These are phyloP conservation scores for Columba livia DNA, from an alignment of 2,113 vertebrate species.

Conservation along the genomic window DNA sequence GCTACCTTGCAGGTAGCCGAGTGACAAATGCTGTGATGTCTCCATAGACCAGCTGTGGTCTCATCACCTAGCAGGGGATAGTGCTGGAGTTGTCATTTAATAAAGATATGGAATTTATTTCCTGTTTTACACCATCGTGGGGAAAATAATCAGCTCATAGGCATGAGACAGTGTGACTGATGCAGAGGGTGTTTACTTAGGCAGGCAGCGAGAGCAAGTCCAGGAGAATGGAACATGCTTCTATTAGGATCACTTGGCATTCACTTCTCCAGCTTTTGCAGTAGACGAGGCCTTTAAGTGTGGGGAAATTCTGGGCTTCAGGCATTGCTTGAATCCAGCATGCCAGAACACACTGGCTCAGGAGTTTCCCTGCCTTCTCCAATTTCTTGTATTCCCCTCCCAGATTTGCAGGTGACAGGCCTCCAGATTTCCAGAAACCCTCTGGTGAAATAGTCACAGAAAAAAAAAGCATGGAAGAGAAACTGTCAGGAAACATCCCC, in stretches of 20 bases:
- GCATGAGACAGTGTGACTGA: background rate
- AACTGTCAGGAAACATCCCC: background rate
- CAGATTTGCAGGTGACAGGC: background rate
- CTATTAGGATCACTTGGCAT: background rate
- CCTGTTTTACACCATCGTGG: background rate
- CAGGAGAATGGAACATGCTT: background rate
- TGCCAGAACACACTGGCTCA: background rate
- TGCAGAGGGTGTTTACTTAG: conserved; percentile 1
- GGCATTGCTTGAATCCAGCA: background rate
- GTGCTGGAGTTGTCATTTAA: background rate
- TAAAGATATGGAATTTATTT: background rate
- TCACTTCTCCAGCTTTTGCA: background rate
- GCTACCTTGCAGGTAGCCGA: background rate
- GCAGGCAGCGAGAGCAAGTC: background rate
- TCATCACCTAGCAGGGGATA: background rate
- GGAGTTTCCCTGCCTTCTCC: background rate
- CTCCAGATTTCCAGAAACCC: background rate
- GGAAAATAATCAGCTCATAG: background rate
- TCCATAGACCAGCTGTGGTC: background rate
- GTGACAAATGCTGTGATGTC: background rate
- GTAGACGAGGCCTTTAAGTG: background rate
- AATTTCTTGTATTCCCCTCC: background rate
- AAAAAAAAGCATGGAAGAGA: background rate
- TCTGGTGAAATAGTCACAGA: background rate
- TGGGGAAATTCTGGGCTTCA: background rate